These are phyloP conservation scores for Pangasius larnaudii DNA, from an alignment of 2,797 vertebrate species.

Conservation along the genomic window DNA sequence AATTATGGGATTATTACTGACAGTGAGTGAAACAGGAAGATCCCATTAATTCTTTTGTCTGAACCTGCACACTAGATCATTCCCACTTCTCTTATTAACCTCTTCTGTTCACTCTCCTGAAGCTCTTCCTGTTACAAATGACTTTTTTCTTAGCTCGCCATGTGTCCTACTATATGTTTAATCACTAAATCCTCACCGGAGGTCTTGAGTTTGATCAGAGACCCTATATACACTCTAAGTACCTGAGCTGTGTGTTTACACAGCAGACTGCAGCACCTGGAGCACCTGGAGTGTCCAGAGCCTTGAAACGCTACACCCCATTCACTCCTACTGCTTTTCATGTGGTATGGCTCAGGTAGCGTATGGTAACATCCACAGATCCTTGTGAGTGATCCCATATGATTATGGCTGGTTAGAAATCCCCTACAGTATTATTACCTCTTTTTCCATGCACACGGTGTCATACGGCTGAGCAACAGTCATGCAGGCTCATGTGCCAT, in stretches of 20 bases:
- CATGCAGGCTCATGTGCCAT: background rate
- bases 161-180: constrained; percentile 17
- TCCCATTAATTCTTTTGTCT: constrained; percentile 31
- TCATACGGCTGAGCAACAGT: constrained; percentile 23
- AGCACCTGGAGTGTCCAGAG: constrained; percentile 55
- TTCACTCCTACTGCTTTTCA: constrained; percentile 56
- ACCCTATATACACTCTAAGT: constrained; percentile 25
- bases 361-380: constrained; percentile 50
- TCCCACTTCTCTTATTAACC: background rate
- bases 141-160: background rate
- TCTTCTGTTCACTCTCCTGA: background rate
- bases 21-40: constrained; percentile 32
- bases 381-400: constrained; percentile 41
- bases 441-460: constrained; percentile 9
- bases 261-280: constrained; percentile 45
- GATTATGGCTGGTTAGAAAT: constrained; percentile 51
- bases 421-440: constrained; percentile 27
- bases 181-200: constrained; percentile 20
- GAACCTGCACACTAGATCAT: constrained; percentile 38
- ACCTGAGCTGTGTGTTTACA: constrained; percentile 44
- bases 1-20: background rate
- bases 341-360: constrained; percentile 49
- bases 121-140: constrained; percentile 9
- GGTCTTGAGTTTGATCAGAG: constrained; percentile 36
- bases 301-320: constrained; percentile 53